These are phyloP conservation scores for Cactoblastis cactorum DNA, from an alignment of 2,888 invertebrate species.

Conservation along the genomic window DNA sequence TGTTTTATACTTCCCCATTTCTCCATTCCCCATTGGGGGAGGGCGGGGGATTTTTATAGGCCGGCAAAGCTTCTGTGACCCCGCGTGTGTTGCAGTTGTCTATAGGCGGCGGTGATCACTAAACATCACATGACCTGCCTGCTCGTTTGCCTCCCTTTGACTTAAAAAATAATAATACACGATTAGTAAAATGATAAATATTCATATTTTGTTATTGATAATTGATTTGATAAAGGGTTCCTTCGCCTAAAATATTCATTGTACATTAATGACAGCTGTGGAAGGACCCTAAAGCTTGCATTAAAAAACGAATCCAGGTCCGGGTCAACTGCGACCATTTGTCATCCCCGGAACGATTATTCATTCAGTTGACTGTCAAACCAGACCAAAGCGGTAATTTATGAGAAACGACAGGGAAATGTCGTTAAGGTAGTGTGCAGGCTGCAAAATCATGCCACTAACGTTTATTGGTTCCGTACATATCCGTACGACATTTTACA, in stretches of 20 bases:
- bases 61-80: no score
- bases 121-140: no score
- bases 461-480: neutral
- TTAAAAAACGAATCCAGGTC: neutral
- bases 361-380: conserved; percentile 3
- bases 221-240: neutral
- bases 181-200: no score
- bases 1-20: no score
- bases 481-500: no score
- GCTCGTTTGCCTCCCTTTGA: no score
- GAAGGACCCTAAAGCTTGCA: neutral
- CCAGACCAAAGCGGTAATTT: neutral
- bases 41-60: no score
- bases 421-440: neutral
- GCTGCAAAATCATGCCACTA: neutral
- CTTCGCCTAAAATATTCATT: neutral
- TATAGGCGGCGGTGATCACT: no score
- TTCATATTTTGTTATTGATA: neutral
- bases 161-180: no score
- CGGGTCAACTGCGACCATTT: conserved; percentile 1
- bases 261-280: neutral
- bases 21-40: no score
- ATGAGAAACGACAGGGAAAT: neutral
- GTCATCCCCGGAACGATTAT: conserved; percentile 1
- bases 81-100: no score